phyloP scores from a whole-genome alignment of 2,113 vertebrate species.

The Gadus chalcogrammus region DNA sequence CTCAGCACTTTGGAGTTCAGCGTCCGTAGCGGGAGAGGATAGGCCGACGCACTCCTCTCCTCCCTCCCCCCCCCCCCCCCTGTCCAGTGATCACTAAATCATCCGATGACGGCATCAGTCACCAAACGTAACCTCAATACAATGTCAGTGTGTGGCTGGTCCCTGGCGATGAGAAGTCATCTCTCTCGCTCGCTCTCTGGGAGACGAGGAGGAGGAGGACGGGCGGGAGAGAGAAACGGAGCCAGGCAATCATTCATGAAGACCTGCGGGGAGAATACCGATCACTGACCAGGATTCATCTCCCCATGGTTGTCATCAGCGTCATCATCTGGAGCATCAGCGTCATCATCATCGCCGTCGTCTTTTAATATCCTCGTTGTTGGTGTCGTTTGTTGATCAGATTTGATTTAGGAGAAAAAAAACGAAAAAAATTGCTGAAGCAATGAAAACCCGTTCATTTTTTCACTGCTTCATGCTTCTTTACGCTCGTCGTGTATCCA shows the following conservation, averaged over 20 bases:
- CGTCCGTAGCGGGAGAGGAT: conserved; percentile 36
- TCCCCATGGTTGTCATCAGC: background rate
- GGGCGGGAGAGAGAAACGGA: conserved; percentile 16
- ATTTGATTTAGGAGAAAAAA: too few relatives aligned
- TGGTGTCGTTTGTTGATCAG: too few relatives aligned
- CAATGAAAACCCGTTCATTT: too few relatives aligned
- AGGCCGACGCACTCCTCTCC: too few relatives aligned
- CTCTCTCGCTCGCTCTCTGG: conserved; percentile 1
- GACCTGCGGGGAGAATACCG: conserved; percentile 32
- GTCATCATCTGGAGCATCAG: conserved; percentile 21
- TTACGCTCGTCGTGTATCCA: too few relatives aligned
- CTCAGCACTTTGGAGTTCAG: conserved; percentile 66
- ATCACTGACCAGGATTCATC: conserved; percentile 38
- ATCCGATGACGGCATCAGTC: conserved; percentile 41
- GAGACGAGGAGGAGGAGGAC: conserved; percentile 4
- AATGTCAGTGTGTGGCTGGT: conserved; percentile 56
- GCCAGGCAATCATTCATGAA: conserved; percentile 42
- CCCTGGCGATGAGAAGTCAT: background rate
- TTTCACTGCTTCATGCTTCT: too few relatives aligned
- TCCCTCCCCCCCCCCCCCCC: too few relatives aligned
- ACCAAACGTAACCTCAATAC: conserved; percentile 58
- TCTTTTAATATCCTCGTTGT: too few relatives aligned
- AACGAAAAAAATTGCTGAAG: too few relatives aligned
- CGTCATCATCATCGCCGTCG: conserved; percentile 33
- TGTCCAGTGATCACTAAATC: background rate